Conservation (phyloP, 2,888 invertebrate genomes). For the Leucania comma region DNA sequence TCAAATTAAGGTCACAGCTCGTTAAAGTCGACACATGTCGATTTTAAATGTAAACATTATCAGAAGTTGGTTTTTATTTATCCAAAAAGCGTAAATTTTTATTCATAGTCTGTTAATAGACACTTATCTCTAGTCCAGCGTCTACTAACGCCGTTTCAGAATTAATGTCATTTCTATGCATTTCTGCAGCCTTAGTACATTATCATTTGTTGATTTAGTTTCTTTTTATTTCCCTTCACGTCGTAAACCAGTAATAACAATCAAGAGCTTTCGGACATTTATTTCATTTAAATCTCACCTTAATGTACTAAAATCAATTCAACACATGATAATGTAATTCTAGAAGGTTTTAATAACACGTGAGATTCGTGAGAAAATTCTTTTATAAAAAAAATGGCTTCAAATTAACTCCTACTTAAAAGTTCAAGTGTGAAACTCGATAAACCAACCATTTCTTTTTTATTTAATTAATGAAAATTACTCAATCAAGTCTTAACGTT, state of each 20-base stretch:
- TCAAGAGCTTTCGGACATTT: constrained; percentile 38
- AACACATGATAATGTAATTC: constrained; percentile 44
- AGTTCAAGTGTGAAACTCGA: constrained; percentile 39
- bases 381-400: constrained; percentile 16
- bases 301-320: constrained; percentile 34
- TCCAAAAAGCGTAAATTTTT: constrained; percentile 22
- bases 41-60: constrained; percentile 33
- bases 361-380: constrained; percentile 44
- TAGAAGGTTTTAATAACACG: constrained; percentile 24
- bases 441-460: constrained; percentile 38
- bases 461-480: constrained; percentile 49
- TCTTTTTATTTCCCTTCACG: constrained; percentile 24
- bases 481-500: constrained; percentile 51
- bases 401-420: constrained; percentile 23
- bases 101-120: constrained; percentile 23
- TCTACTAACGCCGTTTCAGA: constrained; percentile 17
- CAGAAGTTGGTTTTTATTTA: constrained; percentile 22
- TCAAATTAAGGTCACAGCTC: constrained; percentile 6
- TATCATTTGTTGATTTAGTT: constrained; percentile 6
- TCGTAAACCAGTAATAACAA: constrained; percentile 49
- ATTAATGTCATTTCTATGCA: constrained; percentile 35
- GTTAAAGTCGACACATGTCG: constrained; percentile 29
- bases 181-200: constrained; percentile 22
- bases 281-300: constrained; percentile 38
- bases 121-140: constrained; percentile 20